A percentile compares a stretch with the other conserved stretches of the same genome.
Evolutionary conservation across 2,113 vertebrate genomes (phyloP).

Genomic region (Sylvia atricapilla): DNA sequence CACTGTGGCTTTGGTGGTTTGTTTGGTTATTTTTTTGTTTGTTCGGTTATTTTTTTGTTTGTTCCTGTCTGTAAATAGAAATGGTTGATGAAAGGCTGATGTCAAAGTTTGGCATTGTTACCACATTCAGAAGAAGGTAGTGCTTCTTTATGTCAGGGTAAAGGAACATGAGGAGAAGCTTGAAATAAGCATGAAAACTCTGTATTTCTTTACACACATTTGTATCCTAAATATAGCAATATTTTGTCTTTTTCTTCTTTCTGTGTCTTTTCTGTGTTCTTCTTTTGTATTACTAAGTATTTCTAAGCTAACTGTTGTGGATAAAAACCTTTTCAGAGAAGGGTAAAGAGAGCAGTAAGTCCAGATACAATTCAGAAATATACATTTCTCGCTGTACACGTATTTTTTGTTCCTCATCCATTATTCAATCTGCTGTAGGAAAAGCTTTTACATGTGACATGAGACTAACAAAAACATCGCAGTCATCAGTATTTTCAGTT

Average conservation of each 20-base stretch:
- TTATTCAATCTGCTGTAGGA: constrained; percentile 13
- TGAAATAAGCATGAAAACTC: neutral
- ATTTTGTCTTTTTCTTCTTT: neutral
- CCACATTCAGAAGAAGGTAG: neutral
- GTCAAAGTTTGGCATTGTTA: neutral
- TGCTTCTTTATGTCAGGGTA: neutral
- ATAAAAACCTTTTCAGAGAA: neutral
- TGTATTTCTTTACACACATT: neutral
- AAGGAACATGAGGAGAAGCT: neutral
- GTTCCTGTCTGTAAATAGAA: neutral
- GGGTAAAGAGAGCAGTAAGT: neutral
- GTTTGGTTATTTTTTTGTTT: neutral
- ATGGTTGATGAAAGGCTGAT: neutral
- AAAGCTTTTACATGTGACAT: neutral
- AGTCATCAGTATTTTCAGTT: neutral
- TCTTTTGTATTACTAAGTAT: neutral
- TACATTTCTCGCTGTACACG: neutral
- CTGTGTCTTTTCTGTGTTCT: neutral
- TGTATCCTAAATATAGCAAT: neutral
- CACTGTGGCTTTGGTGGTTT: neutral
- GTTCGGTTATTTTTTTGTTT: neutral
- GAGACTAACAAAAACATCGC: neutral
- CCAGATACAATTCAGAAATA: neutral
- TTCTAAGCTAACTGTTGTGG: neutral
- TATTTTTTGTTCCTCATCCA: neutral